A percentile compares a stretch with the other conserved stretches of the same genome.
Evolutionary conservation across 2,888 invertebrate species (phyloP).

Genomic region (Harmothoe impar): DNA sequence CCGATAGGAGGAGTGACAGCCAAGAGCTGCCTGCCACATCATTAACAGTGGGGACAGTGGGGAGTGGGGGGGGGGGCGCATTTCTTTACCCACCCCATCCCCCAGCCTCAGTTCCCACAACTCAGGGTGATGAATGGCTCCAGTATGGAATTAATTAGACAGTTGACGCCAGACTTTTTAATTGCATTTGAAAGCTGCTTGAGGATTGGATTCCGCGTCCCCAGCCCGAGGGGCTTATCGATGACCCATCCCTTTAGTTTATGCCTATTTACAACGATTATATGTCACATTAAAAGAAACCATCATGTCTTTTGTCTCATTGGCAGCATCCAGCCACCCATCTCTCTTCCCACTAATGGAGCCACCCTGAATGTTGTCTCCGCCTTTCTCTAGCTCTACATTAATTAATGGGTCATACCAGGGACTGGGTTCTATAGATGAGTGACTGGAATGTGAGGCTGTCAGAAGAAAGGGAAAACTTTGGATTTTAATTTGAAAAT

Average conservation of each 20-base stretch:
- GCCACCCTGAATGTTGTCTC: not conserved
- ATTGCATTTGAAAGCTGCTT: constrained; percentile 21
- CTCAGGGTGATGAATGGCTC: constrained; percentile 23
- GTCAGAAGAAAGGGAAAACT: not conserved
- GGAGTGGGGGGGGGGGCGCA: too few species aligned
- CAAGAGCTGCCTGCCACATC: not conserved
- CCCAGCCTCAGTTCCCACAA: not conserved
- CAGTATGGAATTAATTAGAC: constrained; percentile 40
- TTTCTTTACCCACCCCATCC: not conserved
- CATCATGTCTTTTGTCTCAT: not conserved
- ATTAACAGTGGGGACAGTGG: not conserved
- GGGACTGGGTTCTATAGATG: not conserved
- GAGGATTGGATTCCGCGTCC: not conserved
- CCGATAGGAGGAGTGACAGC: not conserved
- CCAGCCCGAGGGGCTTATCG: not conserved
- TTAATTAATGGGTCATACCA: not conserved
- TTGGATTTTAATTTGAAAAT: not conserved
- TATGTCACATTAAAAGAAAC: constrained; percentile 31
- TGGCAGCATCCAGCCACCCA: not conserved
- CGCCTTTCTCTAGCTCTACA: not conserved
- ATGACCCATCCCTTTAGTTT: constrained; percentile 8
- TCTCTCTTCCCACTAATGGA: not conserved
- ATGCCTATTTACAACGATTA: constrained; percentile 44
- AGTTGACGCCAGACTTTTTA: constrained; percentile 42
- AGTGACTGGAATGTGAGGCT: too few species aligned